Percentiles rank a stretch among this genome's conserved stretches.
These are phyloP conservation scores for Cerastoderma edule DNA, from an alignment of 2,888 invertebrate species.

Conservation along the genomic window DNA sequence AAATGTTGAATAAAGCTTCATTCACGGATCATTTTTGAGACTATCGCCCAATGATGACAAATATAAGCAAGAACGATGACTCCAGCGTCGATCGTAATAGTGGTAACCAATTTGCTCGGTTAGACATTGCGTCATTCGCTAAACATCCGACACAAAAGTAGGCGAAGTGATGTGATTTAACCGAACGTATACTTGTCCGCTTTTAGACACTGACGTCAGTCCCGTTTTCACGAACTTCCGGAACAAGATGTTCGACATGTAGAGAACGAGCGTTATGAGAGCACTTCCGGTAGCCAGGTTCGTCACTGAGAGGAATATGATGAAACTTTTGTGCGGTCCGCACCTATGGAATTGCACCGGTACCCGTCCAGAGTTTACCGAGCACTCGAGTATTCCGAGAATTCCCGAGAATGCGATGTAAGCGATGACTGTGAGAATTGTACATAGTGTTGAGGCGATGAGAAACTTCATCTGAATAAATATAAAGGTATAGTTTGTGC, in stretches of 20 bases:
- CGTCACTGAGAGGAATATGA: conserved; percentile 3
- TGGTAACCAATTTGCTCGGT: no score
- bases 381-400: conserved; percentile 13
- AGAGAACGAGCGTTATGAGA: neutral
- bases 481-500: no score
- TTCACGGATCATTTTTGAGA: no score
- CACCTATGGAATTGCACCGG: neutral
- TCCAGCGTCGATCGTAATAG: no score
- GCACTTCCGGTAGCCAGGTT: conserved; percentile 14
- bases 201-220: neutral
- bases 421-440: conserved; percentile 4
- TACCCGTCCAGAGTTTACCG: neutral
- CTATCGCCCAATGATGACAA: no score
- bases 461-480: conserved; percentile 5
- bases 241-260: conserved; percentile 12
- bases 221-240: conserved; percentile 20
- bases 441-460: conserved; percentile 3
- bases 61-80: no score
- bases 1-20: no score
- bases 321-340: conserved; percentile 11
- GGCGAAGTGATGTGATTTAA: conserved; percentile 6
- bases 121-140: neutral
- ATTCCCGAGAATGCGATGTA: conserved; percentile 16
- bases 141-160: neutral
- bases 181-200: conserved; percentile 16